Conservation (phyloP, 2,888 invertebrate genomes). For the Hesperia comma region DNA sequence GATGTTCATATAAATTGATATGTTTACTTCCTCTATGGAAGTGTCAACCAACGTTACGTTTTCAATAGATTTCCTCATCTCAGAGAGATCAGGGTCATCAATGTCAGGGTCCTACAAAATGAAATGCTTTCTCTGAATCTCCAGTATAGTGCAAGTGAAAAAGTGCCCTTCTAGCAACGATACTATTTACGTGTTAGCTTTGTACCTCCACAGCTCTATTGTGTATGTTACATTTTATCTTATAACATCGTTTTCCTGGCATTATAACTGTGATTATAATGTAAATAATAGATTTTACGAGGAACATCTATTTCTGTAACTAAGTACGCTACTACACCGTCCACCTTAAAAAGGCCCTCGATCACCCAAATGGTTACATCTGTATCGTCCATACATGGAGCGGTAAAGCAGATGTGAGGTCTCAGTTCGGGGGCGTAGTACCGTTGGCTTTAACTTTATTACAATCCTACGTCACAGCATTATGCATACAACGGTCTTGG, state of each 20-base stretch:
- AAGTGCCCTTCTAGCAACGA: too few relatives aligned
- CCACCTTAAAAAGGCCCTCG: background rate
- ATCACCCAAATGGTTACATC: background rate
- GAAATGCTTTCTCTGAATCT: too few relatives aligned
- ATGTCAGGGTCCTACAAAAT: too few relatives aligned
- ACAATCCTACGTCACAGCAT: conserved; percentile 40
- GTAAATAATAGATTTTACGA: background rate
- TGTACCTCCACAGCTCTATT: too few relatives aligned
- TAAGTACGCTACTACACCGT: background rate
- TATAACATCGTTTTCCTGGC: background rate
- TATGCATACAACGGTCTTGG: conserved; percentile 18
- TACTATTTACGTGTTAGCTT: too few relatives aligned
- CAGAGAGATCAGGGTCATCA: too few relatives aligned
- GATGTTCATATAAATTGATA: too few relatives aligned
- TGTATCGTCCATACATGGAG: conserved; percentile 9
- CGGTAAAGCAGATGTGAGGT: conserved; percentile 30
- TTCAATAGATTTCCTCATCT: too few relatives aligned
- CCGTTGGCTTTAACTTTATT: conserved; percentile 39
- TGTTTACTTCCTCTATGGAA: too few relatives aligned
- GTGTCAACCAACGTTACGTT: too few relatives aligned
- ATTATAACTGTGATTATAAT: background rate
- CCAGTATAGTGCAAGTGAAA: too few relatives aligned
- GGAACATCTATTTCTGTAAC: background rate
- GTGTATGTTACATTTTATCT: background rate
- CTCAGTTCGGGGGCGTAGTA: conserved; percentile 39